phyloP scores from a whole-genome alignment of 2,113 vertebrate genomes.

The Pseudois nayaur region DNA sequence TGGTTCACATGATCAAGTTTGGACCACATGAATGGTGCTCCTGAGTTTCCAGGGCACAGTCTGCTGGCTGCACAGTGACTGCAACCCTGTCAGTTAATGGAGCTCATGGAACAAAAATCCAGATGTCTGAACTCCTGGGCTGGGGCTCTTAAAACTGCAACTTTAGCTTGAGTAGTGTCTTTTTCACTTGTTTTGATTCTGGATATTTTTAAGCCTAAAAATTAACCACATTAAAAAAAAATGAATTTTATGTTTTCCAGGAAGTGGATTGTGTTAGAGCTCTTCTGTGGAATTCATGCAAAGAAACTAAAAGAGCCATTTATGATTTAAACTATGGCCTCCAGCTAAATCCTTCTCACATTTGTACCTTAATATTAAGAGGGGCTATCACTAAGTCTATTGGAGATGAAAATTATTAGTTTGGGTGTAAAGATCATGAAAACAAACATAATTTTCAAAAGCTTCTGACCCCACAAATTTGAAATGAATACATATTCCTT shows the following conservation, averaged over 20 bases:
- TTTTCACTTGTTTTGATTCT: background rate
- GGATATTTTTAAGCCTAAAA: background rate
- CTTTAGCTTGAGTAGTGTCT: background rate
- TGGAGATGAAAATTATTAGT: background rate
- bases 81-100: background rate
- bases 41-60: background rate
- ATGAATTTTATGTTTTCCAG: slow-evolving; percentile 36
- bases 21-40: background rate
- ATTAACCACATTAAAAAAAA: background rate
- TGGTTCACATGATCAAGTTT: background rate
- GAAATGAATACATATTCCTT: background rate
- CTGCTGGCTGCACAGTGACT: background rate
- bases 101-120: background rate
- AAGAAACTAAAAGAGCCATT: slow-evolving; percentile 49
- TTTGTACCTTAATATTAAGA: slow-evolving; percentile 53
- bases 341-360: slow-evolving; percentile 40
- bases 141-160: background rate
- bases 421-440: slow-evolving; percentile 49
- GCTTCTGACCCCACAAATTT: background rate
- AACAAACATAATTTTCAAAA: slow-evolving; percentile 19
- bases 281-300: slow-evolving; percentile 37
- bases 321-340: slow-evolving; percentile 49
- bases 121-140: background rate
- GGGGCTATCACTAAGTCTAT: slow-evolving; percentile 20
- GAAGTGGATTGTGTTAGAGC: slow-evolving; percentile 28